Evolutionary conservation across 2,797 vertebrate species (phyloP), one percentile per base, ranked within the genome.

Genomic region (Danio aesculapii): DNA sequence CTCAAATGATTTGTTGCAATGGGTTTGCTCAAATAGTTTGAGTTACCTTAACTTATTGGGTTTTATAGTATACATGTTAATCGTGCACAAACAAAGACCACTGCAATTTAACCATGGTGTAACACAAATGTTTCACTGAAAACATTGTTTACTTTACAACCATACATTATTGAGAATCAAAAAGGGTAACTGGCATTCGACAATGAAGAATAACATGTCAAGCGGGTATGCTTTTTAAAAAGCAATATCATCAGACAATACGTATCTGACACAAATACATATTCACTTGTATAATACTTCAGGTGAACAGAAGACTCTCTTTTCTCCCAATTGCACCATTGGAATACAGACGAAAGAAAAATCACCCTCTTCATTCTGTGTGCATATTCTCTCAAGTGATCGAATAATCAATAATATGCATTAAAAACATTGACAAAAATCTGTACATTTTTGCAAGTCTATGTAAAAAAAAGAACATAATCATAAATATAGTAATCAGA

Each of bases 401-500:
- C 52, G 46, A 77, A n/a, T 73, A 68, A 84, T 77, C 75, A 84
- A 71, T 70, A 59, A 75, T 57, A 62, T 76, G 76, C 73, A 76
- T 79, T 79, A 69, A 82, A 83, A 79, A 83, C 70, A 83, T 75
- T 80, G 72, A 84, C 84, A 87, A 86, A 83, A 89, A 91, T 90
- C 91, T 86, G 91, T 92, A 91, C 90, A 59, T 89, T 93, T 94
- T 93, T 94, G 93, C 92, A 94, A 92, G 92, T 94, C 94, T 93
- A 93, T 94, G 94, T 93, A 55, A 53, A 63, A 79, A 12, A 77
- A 19, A 30, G 30, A 41, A 52, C 57, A 66, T 58, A 74, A 93
- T 92, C 92, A 94, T 94, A 85, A 94, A 95, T 94, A 95, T 92
- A 94, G 92, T 93, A 91, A 92, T 93, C 88, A 93, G 90, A 91